Base-by-base conservation (phyloP, 37 sponge, comb jelly and placozoan species). In the Trichoplax adhaerens region DNA sequence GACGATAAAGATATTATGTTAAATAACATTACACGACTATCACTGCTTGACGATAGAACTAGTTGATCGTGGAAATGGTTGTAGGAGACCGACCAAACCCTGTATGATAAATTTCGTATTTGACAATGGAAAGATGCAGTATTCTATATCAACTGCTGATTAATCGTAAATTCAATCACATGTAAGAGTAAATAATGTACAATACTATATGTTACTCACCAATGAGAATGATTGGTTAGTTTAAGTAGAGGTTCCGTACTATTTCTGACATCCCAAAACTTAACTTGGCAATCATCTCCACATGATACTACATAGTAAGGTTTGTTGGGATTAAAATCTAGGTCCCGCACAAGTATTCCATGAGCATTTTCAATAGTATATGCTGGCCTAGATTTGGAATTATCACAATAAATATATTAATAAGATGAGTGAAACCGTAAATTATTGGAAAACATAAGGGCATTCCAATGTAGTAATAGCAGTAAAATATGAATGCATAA, bases 301-400 rank as follows among this genome's bases (percentile, higher is more conserved):
- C 98, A 91, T 3, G 98, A 81, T 57, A 83, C 87, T 69, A 96
- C 77, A 74, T 85, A 74, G 68, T 91, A 81, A 65, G 81, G 86
- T 61, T 80, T 81, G 85, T 96, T 91, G n/a, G 98, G 98, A 60
- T 96, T 96, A 74, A 76, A 96, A 62, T 96, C 98, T 49, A 86
- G 48, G 60, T 88, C 87, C 52, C 90, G 65, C 50, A 91, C 85
- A 74, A 77, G 84, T n/a, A 76, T 82, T 3, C 77, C 83, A 64
- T 87, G 88, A 50, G 71, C 80, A 29, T 76, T 70, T 12, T 87
- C 88, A 67, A 91, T 62, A 47, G 46, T 5, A 66, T 46, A 7
- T 10, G 12, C 3, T n/a, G 10, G 8, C 50, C 80, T 79, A 54
- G 8, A 52, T 52, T 8, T 67, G 68, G 29, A 67, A 7, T 67